These are phyloP conservation scores for Cyprinodon brontotheroides DNA, from an alignment of 2,113 vertebrate species.

Conservation along the genomic window DNA sequence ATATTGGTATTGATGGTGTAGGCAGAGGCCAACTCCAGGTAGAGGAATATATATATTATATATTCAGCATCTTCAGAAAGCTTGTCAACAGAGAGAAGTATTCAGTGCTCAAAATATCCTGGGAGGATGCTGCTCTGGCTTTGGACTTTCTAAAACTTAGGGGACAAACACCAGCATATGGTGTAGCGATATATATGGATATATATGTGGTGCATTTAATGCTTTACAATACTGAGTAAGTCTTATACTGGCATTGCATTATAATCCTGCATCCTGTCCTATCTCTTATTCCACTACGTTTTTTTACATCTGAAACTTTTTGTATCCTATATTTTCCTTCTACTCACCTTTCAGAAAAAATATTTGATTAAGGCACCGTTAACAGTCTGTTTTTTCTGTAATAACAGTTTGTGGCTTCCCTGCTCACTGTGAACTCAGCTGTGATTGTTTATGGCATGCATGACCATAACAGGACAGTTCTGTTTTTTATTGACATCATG, in stretches of 20 bases:
- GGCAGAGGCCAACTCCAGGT: not conserved
- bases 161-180: too few species aligned
- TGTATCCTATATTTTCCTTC: not conserved
- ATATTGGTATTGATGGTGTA: not conserved
- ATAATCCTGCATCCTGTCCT: not conserved
- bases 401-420: too few species aligned
- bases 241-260: not conserved
- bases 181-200: too few species aligned
- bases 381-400: not conserved
- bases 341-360: not conserved
- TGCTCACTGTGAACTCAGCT: too few species aligned
- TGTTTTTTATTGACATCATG: too few species aligned
- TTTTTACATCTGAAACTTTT: not conserved
- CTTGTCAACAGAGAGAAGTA: not conserved
- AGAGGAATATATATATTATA: not conserved
- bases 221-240: too few species aligned
- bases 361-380: too few species aligned
- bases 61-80: not conserved
- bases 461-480: too few species aligned
- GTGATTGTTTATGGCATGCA: not conserved
- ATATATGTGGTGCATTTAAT: too few species aligned
- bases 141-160: too few species aligned
- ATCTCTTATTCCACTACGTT: not conserved
- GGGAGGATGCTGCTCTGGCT: too few species aligned
- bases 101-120: not conserved